A percentile compares a stretch with the other conserved stretches of the same genome.
Conservation (phyloP, 2,888 invertebrate species). For the Ormyrus labotus region DNA sequence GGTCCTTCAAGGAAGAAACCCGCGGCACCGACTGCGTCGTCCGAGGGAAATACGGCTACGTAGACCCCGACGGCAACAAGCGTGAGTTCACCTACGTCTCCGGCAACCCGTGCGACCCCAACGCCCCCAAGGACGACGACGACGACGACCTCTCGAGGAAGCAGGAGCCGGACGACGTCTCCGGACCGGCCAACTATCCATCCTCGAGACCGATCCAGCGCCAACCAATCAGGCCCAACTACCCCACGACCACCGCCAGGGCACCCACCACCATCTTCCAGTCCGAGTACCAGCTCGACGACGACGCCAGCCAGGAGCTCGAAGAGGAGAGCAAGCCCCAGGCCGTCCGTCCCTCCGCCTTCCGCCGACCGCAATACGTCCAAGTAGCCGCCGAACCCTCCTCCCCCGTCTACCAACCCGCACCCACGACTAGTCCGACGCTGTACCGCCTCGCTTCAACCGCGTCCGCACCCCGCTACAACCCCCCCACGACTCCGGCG, state of each 20-base stretch:
- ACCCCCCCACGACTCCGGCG: conserved; percentile 80
- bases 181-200: conserved; percentile 81
- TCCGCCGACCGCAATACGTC: conserved; percentile 71
- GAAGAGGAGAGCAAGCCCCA: conserved; percentile 78
- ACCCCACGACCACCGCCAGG: conserved; percentile 75
- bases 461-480: conserved; percentile 79
- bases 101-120: conserved; percentile 91
- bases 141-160: conserved; percentile 77
- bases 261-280: conserved; percentile 84
- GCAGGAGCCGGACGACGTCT: conserved; percentile 79
- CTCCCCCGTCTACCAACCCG: conserved; percentile 64
- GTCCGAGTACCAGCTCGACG: conserved; percentile 79
- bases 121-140: conserved; percentile 84
- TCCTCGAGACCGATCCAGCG: conserved; percentile 76
- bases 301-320: conserved; percentile 79
- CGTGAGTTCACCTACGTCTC: conserved; percentile 91
- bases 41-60: conserved; percentile 90
- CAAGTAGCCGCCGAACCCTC: conserved; percentile 63
- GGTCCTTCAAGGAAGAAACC: conserved; percentile 91
- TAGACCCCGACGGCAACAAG: conserved; percentile 91
- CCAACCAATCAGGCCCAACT: conserved; percentile 74
- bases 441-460: conserved; percentile 77
- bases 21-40: conserved; percentile 91
- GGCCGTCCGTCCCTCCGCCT: conserved; percentile 70
- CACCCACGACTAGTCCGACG: conserved; percentile 78